Conservation (phyloP, 2,113 vertebrate genomes). For the Chroicocephalus ridibundus region DNA sequence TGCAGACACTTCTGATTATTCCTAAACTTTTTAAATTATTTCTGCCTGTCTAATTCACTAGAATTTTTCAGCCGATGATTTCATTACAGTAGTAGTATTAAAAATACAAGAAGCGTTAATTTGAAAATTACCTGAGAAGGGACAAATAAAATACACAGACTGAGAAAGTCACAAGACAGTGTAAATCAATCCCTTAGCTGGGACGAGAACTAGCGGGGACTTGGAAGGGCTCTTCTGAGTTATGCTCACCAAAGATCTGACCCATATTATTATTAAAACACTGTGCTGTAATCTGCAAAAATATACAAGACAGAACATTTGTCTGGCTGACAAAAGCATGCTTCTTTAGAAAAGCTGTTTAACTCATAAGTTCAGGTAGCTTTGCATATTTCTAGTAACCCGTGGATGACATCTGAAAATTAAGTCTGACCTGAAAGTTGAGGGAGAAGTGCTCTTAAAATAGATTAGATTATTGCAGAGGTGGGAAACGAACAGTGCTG, state of each 20-base stretch:
- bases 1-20: background rate
- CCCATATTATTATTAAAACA: conserved; percentile 8
- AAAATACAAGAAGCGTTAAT: background rate
- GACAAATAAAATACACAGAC: conserved; percentile 8
- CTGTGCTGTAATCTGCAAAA: conserved; percentile 31
- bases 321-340: background rate
- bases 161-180: background rate
- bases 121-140: conserved; percentile 13
- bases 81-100: background rate
- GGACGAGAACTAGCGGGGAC: background rate
- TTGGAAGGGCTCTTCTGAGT: background rate
- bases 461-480: conserved; percentile 25
- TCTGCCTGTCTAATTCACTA: background rate
- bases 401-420: conserved; percentile 23
- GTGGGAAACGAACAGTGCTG: background rate
- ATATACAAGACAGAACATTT: conserved; percentile 1
- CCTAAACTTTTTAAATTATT: background rate
- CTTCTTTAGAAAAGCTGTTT: conserved; percentile 46
- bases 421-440: conserved; percentile 44
- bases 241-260: background rate
- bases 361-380: conserved; percentile 21
- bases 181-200: background rate
- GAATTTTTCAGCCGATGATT: background rate
- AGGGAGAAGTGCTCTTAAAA: conserved; percentile 42
- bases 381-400: conserved; percentile 27